phyloP scores from a whole-genome alignment of 2,888 invertebrate genomes.

The Drosophila peninsularis region DNA sequence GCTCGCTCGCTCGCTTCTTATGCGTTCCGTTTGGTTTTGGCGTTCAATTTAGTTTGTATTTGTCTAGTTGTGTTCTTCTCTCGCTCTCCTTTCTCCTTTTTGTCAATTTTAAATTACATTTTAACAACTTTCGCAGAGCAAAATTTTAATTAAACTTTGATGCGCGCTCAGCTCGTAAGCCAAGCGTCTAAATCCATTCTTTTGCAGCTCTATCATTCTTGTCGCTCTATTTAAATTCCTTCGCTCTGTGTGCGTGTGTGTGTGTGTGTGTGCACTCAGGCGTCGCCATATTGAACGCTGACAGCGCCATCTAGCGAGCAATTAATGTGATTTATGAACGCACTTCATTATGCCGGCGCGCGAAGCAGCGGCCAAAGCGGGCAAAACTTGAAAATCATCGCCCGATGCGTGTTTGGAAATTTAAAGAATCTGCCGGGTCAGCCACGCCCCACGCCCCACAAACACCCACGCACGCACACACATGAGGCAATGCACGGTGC shows the following conservation, averaged over 20 bases:
- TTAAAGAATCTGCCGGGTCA: slow-evolving; percentile 54
- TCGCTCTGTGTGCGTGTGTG: background rate
- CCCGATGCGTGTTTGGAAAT: slow-evolving; percentile 62
- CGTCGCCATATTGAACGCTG: slow-evolving; percentile 62
- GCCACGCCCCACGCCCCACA: slow-evolving; percentile 9
- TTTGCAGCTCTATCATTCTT: background rate
- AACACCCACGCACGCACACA: slow-evolving; percentile 8
- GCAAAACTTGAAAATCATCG: slow-evolving; percentile 28
- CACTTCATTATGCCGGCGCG: slow-evolving; percentile 60
- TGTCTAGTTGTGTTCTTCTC: slow-evolving; percentile 8
- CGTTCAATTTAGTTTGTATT: slow-evolving; percentile 51
- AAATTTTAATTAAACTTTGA: slow-evolving; percentile 72
- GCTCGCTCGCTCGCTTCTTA: slow-evolving; percentile 22
- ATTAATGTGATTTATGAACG: slow-evolving; percentile 76
- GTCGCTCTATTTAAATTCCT: slow-evolving; percentile 13
- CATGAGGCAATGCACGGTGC: slow-evolving; percentile 41
- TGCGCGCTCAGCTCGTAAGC: slow-evolving; percentile 20
- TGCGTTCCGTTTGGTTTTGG: slow-evolving; percentile 50
- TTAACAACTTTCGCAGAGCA: slow-evolving; percentile 53
- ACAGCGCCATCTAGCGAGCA: slow-evolving; percentile 69
- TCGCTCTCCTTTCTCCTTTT: slow-evolving; percentile 13
- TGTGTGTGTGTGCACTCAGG: slow-evolving; percentile 29
- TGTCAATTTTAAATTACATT: slow-evolving; percentile 69
- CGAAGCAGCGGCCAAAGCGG: slow-evolving; percentile 4
- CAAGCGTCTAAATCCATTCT: background rate